These are phyloP conservation scores for Hemibagrus wyckioides DNA, from an alignment of 2,113 vertebrate species.

Conservation along the genomic window DNA sequence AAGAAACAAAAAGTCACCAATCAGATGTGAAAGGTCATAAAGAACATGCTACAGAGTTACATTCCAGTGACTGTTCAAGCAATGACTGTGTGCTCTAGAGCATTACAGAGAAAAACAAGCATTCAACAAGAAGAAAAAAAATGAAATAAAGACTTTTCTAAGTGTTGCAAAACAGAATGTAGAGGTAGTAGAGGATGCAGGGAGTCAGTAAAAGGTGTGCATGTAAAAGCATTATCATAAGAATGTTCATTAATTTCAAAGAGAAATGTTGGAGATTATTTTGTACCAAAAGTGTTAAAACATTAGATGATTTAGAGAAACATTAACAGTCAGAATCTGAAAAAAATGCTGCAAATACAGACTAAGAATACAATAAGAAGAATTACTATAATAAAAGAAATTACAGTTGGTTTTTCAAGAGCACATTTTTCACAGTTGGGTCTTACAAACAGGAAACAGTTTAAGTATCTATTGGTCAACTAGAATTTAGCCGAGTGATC, in stretches of 20 bases:
- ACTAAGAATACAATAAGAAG: background rate
- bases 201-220: conserved; percentile 23
- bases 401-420: background rate
- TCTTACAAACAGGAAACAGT: background rate
- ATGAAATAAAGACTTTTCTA: conserved; percentile 3
- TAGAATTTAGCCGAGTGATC: background rate
- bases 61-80: conserved; percentile 56
- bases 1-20: conserved; percentile 69
- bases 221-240: conserved; percentile 33
- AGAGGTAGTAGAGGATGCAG: background rate
- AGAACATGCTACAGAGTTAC: conserved; percentile 70
- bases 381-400: background rate
- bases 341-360: background rate
- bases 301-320: background rate
- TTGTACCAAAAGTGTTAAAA: background rate
- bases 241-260: conserved; percentile 26
- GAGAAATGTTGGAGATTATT: background rate
- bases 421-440: background rate
- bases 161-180: background rate
- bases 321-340: background rate
- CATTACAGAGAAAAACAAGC: background rate
- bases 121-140: background rate
- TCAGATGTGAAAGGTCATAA: conserved; percentile 78
- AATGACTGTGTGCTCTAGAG: conserved; percentile 80
- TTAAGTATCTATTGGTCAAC: background rate